These are phyloP conservation scores for Neogale vison DNA, from an alignment of 2,113 vertebrate genomes.

Conservation along the genomic window DNA sequence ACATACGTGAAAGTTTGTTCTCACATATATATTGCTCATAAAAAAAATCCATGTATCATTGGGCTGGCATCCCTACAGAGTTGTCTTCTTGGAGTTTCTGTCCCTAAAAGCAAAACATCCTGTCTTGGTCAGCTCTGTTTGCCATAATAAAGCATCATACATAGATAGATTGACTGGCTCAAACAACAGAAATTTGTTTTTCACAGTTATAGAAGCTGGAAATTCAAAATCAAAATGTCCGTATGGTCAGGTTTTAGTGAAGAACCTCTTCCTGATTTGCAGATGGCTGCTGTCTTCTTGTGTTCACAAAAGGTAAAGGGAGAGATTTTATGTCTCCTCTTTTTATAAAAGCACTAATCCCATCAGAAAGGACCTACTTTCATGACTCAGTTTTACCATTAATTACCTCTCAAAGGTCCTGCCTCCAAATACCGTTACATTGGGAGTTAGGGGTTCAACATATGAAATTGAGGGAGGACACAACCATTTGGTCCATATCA, in stretches of 20 bases:
- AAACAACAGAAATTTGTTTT: not conserved
- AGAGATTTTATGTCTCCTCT: not conserved
- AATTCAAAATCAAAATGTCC: not conserved
- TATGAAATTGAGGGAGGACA: not conserved
- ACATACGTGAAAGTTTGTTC: not conserved
- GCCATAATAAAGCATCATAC: not conserved
- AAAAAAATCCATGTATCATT: not conserved
- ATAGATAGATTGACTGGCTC: not conserved
- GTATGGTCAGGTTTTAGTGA: not conserved
- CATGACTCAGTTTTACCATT: not conserved
- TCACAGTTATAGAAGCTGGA: not conserved
- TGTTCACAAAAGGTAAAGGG: not conserved
- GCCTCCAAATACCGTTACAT: not conserved
- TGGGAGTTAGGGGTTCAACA: not conserved
- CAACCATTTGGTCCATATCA: not conserved
- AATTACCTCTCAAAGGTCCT: not conserved
- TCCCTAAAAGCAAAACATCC: not conserved
- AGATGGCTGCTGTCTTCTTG: fast-evolving
- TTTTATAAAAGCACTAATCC: not conserved
- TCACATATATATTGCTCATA: not conserved
- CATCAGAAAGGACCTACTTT: not conserved
- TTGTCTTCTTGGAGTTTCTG: not conserved
- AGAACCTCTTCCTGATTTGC: not conserved
- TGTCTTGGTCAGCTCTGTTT: not conserved
- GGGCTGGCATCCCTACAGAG: not conserved